Evolutionary conservation across 64 coral and sea anemone genomes (phyloP), one percentile per base, ranked within the genome.

Genomic region (Montipora foliosa): DNA sequence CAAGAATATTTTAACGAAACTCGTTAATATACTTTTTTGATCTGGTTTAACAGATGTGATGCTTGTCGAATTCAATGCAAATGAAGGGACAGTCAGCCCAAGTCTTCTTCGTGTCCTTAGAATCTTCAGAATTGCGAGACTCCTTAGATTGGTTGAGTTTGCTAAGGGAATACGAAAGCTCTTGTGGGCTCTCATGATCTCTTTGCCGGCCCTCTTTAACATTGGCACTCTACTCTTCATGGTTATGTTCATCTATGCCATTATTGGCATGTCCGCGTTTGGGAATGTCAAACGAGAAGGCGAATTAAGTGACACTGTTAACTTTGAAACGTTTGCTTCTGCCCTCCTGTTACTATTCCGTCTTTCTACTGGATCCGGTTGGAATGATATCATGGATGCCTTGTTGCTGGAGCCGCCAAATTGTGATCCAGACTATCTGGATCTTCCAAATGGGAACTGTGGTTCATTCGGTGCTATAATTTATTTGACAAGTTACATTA

Each of bases 241-340:
- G 9, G 89, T 98, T 1, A 98, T 98, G 24, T 98, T 94, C 48
- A 94, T 98, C 4, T 98, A 95, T 52, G 96, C 93, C 21, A 89
- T 98, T 19, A 98, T 98, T 47, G 96, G 96, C 73, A 98, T 98
- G 96, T 94, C 96, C 2, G 87, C 96, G 10, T 98, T 98, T 49
- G 90, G 72, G 1, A 74, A 57, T 17, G 93, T 98, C 14, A 98
- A 95, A 55, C 94, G 88, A 14, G 89, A 92, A 87, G 96, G 96
- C 15, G 90, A 78, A 25, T 47, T 98, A 45, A 85, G 92, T 7
- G 93, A 95, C 67, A 91, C 88, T 50, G 96, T 95, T 3, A 98
- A 95, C 78, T 98, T 98, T 62, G 62, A 98, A 47, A 98, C 96
- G 0, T 98, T 98, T 80, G 89, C 72, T 0, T 91, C 66, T 55